Evolutionary conservation across 2,113 vertebrate species (phyloP), one percentile per base, ranked within the genome.

Genomic region (Lagopus muta): DNA sequence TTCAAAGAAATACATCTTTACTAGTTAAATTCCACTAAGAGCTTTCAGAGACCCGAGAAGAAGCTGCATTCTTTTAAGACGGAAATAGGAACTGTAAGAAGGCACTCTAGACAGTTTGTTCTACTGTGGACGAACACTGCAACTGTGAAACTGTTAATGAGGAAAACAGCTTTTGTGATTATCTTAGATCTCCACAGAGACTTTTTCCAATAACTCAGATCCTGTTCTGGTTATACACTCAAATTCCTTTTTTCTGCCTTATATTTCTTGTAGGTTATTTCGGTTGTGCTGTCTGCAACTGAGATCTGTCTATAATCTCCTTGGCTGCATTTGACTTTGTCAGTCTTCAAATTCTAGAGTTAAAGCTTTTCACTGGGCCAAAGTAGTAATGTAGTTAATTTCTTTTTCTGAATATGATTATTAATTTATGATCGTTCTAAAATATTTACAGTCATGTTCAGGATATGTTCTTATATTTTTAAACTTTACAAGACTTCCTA

Each of bases 91-190:
- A 21, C 34, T 34, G 30, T 40, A 27, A 21, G 55, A 84, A 66
- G 40, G 42, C n/a, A 87, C 38, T 79, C 40, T 11, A 40, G 79
- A 15, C 65, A 40, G n/a, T 66, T 94, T 65, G 76, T 89, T 76
- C 81, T 66, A 32, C 92, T 94, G 87, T 85, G 45, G 75, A 79
- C 3, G 2, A 85, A n/a, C 21, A 1, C 18, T 57, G 58, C 17
- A 45, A 30, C 22, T 77, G 30, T 85, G 84, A 91, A 93, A 60
- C 36, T 6, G 8, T 81, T 86, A 76, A 87, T 50, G 48, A 90
- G n/a, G 48, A 79, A 80, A 52, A 32, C 28, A 73, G 36, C n/a
- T 92, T 95, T 85, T 82, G 27, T 61, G n/a, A 54, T 94, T 94
- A 88, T 86, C 54, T 69, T 65, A 52, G 62, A 58, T 76, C 48